phyloP scores from a whole-genome alignment of 2,113 vertebrate genomes.

The Antidorcas marsupialis region DNA sequence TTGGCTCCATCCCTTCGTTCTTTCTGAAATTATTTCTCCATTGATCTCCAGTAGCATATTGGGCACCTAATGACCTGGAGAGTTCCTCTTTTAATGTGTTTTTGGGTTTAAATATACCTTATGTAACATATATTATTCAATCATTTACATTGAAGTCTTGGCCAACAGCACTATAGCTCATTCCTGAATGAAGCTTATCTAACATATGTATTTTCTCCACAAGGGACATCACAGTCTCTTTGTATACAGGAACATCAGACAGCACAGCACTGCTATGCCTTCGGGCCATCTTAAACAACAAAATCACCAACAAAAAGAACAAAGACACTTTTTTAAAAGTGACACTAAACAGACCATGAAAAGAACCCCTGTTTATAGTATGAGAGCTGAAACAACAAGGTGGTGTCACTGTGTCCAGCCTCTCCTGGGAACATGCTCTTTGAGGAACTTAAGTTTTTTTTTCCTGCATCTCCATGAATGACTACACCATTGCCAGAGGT shows the following conservation, averaged over 20 bases:
- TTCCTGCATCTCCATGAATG: too few species aligned
- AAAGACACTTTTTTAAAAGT: not conserved
- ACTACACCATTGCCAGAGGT: not conserved
- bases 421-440: not conserved
- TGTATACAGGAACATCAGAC: too few species aligned
- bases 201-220: not conserved
- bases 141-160: not conserved
- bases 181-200: not conserved
- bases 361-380: not conserved
- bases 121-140: too few species aligned
- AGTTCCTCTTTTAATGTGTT: not conserved
- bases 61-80: too few species aligned
- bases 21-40: too few species aligned
- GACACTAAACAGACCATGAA: not conserved
- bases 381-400: not conserved
- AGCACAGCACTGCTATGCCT: not conserved
- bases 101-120: not conserved
- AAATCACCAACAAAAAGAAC: not conserved
- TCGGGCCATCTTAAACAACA: not conserved
- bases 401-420: rapidly evolving
- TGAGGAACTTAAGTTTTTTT: too few species aligned
- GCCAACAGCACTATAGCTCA: not conserved
- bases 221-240: not conserved
- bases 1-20: too few species aligned
- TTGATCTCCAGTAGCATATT: too few species aligned